These are phyloP conservation scores for Drosophila nebulosa DNA, from an alignment of 1,140 invertebrate genomes.

Conservation along the genomic window DNA sequence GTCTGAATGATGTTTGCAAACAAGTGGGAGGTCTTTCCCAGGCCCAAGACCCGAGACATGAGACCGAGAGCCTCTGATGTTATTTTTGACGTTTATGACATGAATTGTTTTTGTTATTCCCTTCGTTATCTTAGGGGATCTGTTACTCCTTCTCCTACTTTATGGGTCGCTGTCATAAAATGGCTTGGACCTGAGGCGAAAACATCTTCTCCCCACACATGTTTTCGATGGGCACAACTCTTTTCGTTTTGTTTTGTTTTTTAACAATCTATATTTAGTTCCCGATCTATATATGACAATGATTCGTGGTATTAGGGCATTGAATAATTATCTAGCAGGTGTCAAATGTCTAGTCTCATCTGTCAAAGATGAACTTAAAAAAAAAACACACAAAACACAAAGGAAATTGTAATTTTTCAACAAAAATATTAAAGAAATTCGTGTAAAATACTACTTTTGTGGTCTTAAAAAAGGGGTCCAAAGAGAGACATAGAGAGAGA, in stretches of 20 bases:
- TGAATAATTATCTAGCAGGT: conserved; percentile 76
- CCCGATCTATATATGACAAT: conserved; percentile 5
- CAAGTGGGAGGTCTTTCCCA: conserved; percentile 57
- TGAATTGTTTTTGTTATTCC: conserved; percentile 73
- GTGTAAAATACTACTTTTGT: conserved; percentile 69
- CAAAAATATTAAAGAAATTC: conserved; percentile 62
- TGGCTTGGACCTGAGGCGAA: conserved; percentile 19
- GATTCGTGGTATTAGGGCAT: conserved; percentile 62
- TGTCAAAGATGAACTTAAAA: conserved; percentile 32
- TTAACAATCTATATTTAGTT: conserved; percentile 55
- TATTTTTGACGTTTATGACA: conserved; percentile 75
- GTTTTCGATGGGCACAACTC: conserved; percentile 9
- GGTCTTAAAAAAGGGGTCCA: conserved; percentile 60
- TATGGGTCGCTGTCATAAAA: conserved; percentile 66
- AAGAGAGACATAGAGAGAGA: no score
- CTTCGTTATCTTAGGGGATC: background rate
- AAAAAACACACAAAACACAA: background rate
- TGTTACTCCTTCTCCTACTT: background rate
- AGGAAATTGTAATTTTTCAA: conserved; percentile 69
- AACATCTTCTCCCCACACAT: conserved; percentile 10
- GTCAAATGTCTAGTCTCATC: conserved; percentile 62
- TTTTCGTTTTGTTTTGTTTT: background rate
- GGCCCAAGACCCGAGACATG: background rate
- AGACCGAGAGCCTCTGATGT: conserved; percentile 14
- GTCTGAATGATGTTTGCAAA: conserved; percentile 67